These are phyloP conservation scores for Sinotaia quadrata DNA, from an alignment of 2,888 invertebrate genomes.

Conservation along the genomic window DNA sequence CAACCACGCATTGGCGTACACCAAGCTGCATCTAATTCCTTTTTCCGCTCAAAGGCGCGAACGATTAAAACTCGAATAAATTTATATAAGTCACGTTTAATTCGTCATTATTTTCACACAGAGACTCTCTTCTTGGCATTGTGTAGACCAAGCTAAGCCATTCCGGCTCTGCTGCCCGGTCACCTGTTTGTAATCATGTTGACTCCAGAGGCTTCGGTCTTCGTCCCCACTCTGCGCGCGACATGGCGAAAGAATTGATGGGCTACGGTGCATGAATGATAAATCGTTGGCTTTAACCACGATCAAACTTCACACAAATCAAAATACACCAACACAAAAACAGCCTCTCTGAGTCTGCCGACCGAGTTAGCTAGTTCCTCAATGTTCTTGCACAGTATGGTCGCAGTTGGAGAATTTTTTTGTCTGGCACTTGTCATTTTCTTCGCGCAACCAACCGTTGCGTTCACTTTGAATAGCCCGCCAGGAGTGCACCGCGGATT, in stretches of 20 bases:
- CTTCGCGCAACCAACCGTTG: conserved; percentile 20
- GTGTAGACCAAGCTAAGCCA: too few species aligned
- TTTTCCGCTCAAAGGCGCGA: too few species aligned
- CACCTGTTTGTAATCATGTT: too few species aligned
- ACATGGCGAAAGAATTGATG: conserved; percentile 1
- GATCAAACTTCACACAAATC: background rate
- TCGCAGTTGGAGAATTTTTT: conserved; percentile 20
- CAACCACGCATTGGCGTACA: too few species aligned
- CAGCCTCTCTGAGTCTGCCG: background rate
- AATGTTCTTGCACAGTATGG: too few species aligned
- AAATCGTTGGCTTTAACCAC: background rate
- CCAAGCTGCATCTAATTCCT: too few species aligned
- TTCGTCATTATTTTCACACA: too few species aligned
- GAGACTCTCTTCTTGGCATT: too few species aligned
- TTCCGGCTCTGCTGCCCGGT: too few species aligned
- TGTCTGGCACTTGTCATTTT: conserved; percentile 31
- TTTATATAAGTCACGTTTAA: too few species aligned
- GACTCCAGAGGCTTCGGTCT: too few species aligned
- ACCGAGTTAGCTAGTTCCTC: conserved; percentile 6
- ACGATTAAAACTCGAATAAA: too few species aligned
- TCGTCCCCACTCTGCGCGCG: conserved; percentile 21
- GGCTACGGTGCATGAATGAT: conserved; percentile 7
- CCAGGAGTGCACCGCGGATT: conserved; percentile 25
- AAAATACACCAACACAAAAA: background rate
- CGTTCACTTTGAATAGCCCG: conserved; percentile 6